Evolutionary conservation across 2,888 invertebrate species (phyloP).

Genomic region (Tenthredo scrophulariae): DNA sequence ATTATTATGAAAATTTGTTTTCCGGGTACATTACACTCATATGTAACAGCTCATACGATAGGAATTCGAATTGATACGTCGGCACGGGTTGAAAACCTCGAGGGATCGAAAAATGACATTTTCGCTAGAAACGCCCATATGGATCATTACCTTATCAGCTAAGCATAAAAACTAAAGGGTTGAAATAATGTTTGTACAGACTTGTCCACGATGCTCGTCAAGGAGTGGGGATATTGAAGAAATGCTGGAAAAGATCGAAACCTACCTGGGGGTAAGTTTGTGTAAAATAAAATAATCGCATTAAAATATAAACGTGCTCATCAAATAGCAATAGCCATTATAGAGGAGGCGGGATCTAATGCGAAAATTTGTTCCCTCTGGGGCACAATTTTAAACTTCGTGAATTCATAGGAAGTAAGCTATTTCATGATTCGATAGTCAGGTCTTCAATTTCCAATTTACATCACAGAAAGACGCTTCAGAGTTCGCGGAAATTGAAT

Average conservation of each 20-base stretch:
- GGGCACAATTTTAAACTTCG: not conserved
- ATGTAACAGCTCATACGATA: too few species aligned
- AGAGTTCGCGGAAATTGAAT: slow-evolving; percentile 36
- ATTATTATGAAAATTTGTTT: too few species aligned
- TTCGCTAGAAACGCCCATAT: too few species aligned
- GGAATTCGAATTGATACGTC: too few species aligned
- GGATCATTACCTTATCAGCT: not conserved
- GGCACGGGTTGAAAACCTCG: too few species aligned
- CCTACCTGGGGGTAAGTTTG: slow-evolving; percentile 35
- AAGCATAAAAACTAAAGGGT: not conserved
- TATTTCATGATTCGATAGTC: not conserved
- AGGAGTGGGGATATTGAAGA: not conserved
- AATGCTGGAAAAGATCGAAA: slow-evolving; percentile 25
- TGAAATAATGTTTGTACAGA: slow-evolving; percentile 10
- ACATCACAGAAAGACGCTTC: slow-evolving; percentile 25
- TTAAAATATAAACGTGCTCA: not conserved
- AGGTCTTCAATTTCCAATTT: not conserved
- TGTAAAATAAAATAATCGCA: not conserved
- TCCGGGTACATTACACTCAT: too few species aligned
- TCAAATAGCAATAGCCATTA: not conserved
- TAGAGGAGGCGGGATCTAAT: not conserved
- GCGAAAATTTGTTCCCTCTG: not conserved
- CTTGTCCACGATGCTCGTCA: slow-evolving; percentile 35
- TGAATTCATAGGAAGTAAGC: slow-evolving; percentile 5
- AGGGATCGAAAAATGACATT: too few species aligned